Percentiles rank a stretch among this genome's conserved stretches.
Conservation (phyloP, 2,888 invertebrate species). For the Parnassius mnemosyne region DNA sequence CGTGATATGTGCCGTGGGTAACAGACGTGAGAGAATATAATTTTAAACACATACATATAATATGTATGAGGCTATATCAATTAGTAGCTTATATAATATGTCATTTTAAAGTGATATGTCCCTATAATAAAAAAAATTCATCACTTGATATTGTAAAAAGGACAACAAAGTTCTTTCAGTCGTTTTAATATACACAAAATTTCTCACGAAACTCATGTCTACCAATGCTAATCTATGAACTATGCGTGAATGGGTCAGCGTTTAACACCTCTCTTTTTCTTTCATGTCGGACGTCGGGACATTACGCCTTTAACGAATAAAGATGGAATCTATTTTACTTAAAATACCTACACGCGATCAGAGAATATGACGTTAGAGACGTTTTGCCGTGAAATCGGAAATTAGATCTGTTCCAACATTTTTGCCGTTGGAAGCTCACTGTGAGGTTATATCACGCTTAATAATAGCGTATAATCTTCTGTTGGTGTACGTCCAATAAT, state of each 20-base stretch:
- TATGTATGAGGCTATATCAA: too few relatives aligned
- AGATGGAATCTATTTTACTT: conserved; percentile 17
- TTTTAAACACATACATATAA: too few relatives aligned
- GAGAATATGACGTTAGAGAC: conserved; percentile 14
- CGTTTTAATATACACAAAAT: neutral
- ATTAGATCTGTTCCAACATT: conserved; percentile 15
- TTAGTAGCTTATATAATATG: too few relatives aligned
- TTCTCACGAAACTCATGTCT: conserved; percentile 5
- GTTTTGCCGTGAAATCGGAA: conserved; percentile 18
- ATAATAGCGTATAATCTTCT: neutral
- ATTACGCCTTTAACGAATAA: conserved; percentile 16
- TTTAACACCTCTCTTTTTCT: conserved; percentile 8
- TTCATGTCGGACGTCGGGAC: conserved; percentile 3
- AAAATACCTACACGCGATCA: conserved; percentile 21
- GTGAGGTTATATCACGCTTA: neutral
- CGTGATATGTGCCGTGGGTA: too few relatives aligned
- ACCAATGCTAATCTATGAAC: neutral
- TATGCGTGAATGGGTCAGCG: neutral
- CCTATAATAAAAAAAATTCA: too few relatives aligned
- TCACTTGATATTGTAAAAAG: too few relatives aligned
- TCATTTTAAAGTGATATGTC: too few relatives aligned
- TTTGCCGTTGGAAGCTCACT: conserved; percentile 5
- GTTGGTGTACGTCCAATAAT: too few relatives aligned
- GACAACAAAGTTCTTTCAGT: neutral
- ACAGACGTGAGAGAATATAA: too few relatives aligned